Conservation (phyloP, 2,888 invertebrate species). For the Pammene aurita region DNA sequence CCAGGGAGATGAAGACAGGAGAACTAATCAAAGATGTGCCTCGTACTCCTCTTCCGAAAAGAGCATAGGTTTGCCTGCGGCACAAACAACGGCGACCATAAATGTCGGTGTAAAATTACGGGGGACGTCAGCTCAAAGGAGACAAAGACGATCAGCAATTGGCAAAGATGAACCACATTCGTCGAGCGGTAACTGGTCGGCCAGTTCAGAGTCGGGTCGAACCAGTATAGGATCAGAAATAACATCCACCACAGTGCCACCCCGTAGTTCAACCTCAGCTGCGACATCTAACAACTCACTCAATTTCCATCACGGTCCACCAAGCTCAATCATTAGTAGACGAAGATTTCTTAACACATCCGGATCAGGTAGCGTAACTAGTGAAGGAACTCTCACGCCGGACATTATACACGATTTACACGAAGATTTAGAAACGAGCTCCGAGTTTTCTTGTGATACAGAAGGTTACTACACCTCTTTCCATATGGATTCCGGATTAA, state of each 20-base stretch:
- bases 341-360: conserved; percentile 88
- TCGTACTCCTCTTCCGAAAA: conserved; percentile 91
- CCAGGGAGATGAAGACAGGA: conserved; percentile 84
- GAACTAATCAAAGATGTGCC: conserved; percentile 90
- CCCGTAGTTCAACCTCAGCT: conserved; percentile 87
- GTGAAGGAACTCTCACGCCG: conserved; percentile 92
- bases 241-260: conserved; percentile 86
- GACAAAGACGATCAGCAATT: conserved; percentile 86
- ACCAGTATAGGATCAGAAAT: conserved; percentile 94
- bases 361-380: conserved; percentile 92
- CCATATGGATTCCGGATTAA: conserved; percentile 97
- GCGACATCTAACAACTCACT: conserved; percentile 88
- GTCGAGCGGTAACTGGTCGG: conserved; percentile 97
- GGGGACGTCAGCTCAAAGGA: conserved; percentile 87
- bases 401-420: conserved; percentile 91
- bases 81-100: conserved; percentile 82
- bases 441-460: conserved; percentile 97
- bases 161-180: conserved; percentile 93
- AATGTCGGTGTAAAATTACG: conserved; percentile 88
- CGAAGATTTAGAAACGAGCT: conserved; percentile 94
- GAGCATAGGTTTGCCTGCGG: conserved; percentile 84
- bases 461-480: conserved; percentile 99
- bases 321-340: conserved; percentile 87
- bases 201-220: conserved; percentile 94
- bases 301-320: conserved; percentile 85